Evolutionary conservation across 2,113 vertebrate species (phyloP).

Genomic region (Columbina picui): DNA sequence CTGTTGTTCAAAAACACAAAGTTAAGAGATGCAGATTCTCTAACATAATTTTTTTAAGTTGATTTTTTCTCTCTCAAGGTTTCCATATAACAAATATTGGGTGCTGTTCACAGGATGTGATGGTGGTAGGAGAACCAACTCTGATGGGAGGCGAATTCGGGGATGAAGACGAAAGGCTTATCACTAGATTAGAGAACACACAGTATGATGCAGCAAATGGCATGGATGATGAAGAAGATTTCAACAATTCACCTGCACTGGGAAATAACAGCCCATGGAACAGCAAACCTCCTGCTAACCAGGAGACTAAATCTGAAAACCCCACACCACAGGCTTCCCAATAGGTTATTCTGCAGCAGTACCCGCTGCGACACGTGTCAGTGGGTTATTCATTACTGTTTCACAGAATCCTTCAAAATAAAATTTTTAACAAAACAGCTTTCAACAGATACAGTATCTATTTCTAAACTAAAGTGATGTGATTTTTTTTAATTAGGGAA

Average conservation of each 20-base stretch:
- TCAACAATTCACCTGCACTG: slow-evolving; percentile 94
- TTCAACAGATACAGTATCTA: slow-evolving; percentile 53
- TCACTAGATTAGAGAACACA: slow-evolving; percentile 99
- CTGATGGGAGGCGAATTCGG: slow-evolving; percentile 99
- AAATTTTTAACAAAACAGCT: slow-evolving; percentile 19
- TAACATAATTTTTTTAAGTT: slow-evolving; percentile 77
- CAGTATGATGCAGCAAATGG: slow-evolving; percentile 98
- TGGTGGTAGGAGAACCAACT: slow-evolving; percentile 99
- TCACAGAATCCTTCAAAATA: slow-evolving; percentile 51
- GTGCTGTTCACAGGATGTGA: slow-evolving; percentile 94
- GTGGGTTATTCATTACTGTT: slow-evolving; percentile 37
- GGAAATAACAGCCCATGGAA: slow-evolving; percentile 95
- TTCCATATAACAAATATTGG: slow-evolving; percentile 84
- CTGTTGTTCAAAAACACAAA: slow-evolving; percentile 50
- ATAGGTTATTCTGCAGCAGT: slow-evolving; percentile 68
- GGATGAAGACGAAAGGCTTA: slow-evolving; percentile 98
- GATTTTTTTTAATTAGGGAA: slow-evolving; percentile 63
- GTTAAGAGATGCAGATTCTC: slow-evolving; percentile 61
- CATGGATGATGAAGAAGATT: slow-evolving; percentile 98
- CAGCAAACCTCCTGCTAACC: slow-evolving; percentile 89
- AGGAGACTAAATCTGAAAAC: slow-evolving; percentile 96
- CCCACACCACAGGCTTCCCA: slow-evolving; percentile 94
- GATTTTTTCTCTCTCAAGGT: slow-evolving; percentile 79
- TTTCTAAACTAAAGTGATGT: slow-evolving; percentile 72
- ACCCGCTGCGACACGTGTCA: background rate